Base-by-base conservation (phyloP, 2,797 vertebrate species). In the Alosa sapidissima region DNA sequence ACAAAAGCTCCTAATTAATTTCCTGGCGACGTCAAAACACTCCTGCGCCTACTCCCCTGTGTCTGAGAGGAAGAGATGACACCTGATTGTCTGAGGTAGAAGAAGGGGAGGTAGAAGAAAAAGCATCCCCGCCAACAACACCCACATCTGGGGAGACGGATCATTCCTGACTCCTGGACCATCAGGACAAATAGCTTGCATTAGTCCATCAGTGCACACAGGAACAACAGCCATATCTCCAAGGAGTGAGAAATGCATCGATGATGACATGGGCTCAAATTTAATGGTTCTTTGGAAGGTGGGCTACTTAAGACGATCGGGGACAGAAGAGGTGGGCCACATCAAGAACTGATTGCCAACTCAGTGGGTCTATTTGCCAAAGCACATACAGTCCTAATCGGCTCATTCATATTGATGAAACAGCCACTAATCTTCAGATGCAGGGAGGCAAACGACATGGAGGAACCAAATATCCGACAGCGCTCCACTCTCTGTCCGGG, bases 351-450 rank as follows among this genome's bases (percentile, higher is more conserved):
- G 85, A 88, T 85, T 87, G 65, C 81, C 81, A 49, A 83, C 83
- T 81, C 83, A 52, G 45, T 81, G 84, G 36, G 86, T 88, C 83
- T 87, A 82, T 87, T 89, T 89, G 83, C 82, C 83, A 81, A 87
- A 87, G 78, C 36, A 85, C 83, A 86, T 81, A 81, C 48, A 82
- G 72, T 58, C 88, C 83, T 82, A 87, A 85, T 89, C 78, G 82
- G 81, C 81, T 84, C 81, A 86, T 89, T 86, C 41, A 60, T 86
- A 86, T 52, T 54, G 86, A 84, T 60, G 52, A 51, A 55, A 47
- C 81, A 84, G 4, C 28, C 13, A 78, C 55, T 68, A 83, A 81
- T 81, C 62, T 81, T 81, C 51, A 24, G 60, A 81, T 65, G 13
- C 19, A 2, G 21, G 81, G 52, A 83, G 72, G 68, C 81, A n/a